phyloP scores from a whole-genome alignment of 2,113 vertebrate genomes.

The Rhipidura dahli region DNA sequence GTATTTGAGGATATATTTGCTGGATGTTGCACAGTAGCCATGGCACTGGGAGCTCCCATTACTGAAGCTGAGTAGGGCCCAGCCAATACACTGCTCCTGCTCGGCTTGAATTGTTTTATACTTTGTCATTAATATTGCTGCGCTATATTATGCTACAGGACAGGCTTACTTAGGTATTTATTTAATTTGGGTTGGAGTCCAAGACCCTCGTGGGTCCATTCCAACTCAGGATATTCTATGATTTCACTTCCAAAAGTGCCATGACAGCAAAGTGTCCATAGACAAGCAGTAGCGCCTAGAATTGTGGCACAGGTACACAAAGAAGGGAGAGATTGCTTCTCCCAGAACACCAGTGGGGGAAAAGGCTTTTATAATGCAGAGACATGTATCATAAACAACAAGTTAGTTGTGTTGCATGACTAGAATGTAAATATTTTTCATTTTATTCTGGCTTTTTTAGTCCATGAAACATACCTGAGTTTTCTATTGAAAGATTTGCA shows the following conservation, averaged over 20 bases:
- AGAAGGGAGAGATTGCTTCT: not conserved
- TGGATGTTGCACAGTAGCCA: not conserved
- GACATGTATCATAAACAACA: not conserved
- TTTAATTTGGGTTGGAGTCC: not conserved
- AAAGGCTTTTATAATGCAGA: not conserved
- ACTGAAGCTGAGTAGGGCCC: not conserved
- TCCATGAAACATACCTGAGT: constrained; percentile 7
- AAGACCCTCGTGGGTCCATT: not conserved
- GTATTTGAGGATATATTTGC: not conserved
- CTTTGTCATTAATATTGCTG: not conserved
- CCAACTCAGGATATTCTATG: not conserved
- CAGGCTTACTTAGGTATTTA: not conserved
- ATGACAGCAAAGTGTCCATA: not conserved
- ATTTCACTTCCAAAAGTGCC: not conserved
- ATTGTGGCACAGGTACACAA: not conserved
- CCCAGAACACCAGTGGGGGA: not conserved
- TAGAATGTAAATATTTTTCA: not conserved
- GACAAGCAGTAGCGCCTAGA: not conserved
- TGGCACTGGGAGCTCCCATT: not conserved
- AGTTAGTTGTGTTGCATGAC: not conserved
- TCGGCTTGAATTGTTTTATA: not conserved
- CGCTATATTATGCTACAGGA: not conserved
- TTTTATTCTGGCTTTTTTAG: not conserved
- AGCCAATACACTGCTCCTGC: not conserved
- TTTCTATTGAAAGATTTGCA: constrained; percentile 22